Base-by-base conservation (phyloP, 2,888 invertebrate genomes). In the Acrocera orbiculus region DNA sequence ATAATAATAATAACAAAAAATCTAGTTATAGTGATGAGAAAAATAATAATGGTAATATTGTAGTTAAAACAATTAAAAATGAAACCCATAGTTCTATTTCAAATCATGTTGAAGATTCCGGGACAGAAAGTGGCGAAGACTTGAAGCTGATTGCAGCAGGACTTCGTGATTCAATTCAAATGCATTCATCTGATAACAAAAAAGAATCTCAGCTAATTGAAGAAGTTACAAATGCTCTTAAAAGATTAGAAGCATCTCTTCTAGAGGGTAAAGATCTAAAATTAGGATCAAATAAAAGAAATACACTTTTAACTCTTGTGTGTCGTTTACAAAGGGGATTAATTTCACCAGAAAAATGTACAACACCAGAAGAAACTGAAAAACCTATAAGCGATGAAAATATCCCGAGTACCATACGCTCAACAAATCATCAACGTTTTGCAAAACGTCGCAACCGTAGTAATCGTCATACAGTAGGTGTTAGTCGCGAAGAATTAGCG, bases 381-480 rank as follows among this genome's bases (percentile, higher is more conserved):
- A 43, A 44, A 24, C 45, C 45, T 24, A n/a, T n/a, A n/a, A n/a
- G n/a, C n/a, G n/a, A n/a, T n/a, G 47, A 30, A 35, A 13, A 40
- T 24, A 26, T 17, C 8, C 29, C 39, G 9, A 27, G 20, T 16
- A 42, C 40, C 14, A 47, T 63, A 34, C 56, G 55, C 6, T 55
- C 64, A 3, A 52, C 44, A 32, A 46, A 41, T 26, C 50, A 58
- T 6, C 57, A 58, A 29, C 62, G 73, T 16, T 63, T 67, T 41
- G 57, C 55, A 3, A 68, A 70, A 39, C 58, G 67, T 8, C 67
- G 73, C 35, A 66, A 68, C 41, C 68, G 77, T 19, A 70, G 73
- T 40, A 69, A 69, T 29, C 62, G 86, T 1, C 82, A 86, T 54
- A 86, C 86, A 0, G 79, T 86, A 15, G 83, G 81, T 29, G 85